Percentiles rank a stretch among this genome's conserved stretches.
Evolutionary conservation across 2,888 invertebrate species (phyloP).

Genomic region (Brachypterus glaber): DNA sequence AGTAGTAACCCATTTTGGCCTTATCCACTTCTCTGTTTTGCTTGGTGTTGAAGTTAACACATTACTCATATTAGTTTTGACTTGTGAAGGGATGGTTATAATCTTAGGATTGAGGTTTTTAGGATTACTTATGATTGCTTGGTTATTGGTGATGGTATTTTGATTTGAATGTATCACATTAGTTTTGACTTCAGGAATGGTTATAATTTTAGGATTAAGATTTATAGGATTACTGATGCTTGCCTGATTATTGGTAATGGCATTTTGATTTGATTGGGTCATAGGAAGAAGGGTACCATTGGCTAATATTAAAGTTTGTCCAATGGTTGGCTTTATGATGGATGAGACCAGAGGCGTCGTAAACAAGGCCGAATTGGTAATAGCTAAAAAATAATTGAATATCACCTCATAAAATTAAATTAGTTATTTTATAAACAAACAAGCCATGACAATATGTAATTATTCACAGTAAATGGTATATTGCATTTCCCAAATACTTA

Average conservation of each 20-base stretch:
- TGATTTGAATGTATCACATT: slow-evolving; percentile 3
- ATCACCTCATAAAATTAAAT: too few species aligned
- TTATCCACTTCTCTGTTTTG: slow-evolving; percentile 11
- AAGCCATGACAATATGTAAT: too few species aligned
- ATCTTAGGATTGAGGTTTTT: slow-evolving; percentile 4
- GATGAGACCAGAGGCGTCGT: slow-evolving; percentile 32
- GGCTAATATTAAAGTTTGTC: slow-evolving; percentile 37
- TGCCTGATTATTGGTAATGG: slow-evolving; percentile 17
- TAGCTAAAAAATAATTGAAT: slow-evolving; percentile 25
- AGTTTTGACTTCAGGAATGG: slow-evolving; percentile 14
- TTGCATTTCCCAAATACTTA: too few species aligned
- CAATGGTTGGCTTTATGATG: slow-evolving; percentile 28
- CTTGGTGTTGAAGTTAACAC: neutral
- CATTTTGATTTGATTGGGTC: slow-evolving; percentile 27
- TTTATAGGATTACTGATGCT: too few species aligned
- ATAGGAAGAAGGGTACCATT: slow-evolving; percentile 37
- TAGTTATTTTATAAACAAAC: too few species aligned
- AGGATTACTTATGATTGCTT: slow-evolving; percentile 3
- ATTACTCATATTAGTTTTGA: neutral
- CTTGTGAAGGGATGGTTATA: neutral
- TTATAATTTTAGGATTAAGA: slow-evolving; percentile 23
- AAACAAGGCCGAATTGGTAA: slow-evolving; percentile 30
- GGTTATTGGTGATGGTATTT: slow-evolving; percentile 7
- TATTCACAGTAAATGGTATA: too few species aligned
- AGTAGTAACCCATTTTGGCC: slow-evolving; percentile 33